Percentiles rank a stretch among this genome's conserved stretches.
These are phyloP conservation scores for Rattus rattus DNA, from an alignment of 2,113 vertebrate genomes.

Conservation along the genomic window DNA sequence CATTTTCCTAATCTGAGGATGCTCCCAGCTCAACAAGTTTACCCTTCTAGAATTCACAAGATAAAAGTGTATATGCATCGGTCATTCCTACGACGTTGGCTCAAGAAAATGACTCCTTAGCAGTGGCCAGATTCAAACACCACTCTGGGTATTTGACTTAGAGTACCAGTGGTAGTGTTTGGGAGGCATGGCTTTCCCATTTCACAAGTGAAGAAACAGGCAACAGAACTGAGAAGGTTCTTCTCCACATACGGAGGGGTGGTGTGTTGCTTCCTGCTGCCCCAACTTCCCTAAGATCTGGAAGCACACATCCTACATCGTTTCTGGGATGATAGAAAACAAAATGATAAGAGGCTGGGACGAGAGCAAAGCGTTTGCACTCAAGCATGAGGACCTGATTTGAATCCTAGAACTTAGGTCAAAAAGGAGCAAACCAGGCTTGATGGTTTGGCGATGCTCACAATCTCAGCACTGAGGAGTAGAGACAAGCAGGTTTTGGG, in stretches of 20 bases:
- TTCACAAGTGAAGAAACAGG: not conserved
- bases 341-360: not conserved
- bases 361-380: too few relatives aligned
- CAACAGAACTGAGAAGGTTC: not conserved
- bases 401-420: not conserved
- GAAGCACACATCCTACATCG: not conserved
- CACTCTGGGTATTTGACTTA: not conserved
- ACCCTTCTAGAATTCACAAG: not conserved
- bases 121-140: not conserved
- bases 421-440: not conserved
- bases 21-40: not conserved
- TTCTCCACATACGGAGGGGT: not conserved
- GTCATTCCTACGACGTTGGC: not conserved
- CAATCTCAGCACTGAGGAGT: not conserved
- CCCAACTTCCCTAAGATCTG: not conserved
- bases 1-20: not conserved
- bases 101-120: not conserved
- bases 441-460: too few relatives aligned
- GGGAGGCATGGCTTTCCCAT: not conserved
- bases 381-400: not conserved
- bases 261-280: not conserved
- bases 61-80: not conserved
- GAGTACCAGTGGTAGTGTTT: too few relatives aligned
- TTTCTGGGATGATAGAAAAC: not conserved
- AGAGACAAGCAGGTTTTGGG: not conserved